These are phyloP conservation scores for Drosophila sulfurigaster DNA, from an alignment of 1,140 invertebrate species.

Conservation along the genomic window DNA sequence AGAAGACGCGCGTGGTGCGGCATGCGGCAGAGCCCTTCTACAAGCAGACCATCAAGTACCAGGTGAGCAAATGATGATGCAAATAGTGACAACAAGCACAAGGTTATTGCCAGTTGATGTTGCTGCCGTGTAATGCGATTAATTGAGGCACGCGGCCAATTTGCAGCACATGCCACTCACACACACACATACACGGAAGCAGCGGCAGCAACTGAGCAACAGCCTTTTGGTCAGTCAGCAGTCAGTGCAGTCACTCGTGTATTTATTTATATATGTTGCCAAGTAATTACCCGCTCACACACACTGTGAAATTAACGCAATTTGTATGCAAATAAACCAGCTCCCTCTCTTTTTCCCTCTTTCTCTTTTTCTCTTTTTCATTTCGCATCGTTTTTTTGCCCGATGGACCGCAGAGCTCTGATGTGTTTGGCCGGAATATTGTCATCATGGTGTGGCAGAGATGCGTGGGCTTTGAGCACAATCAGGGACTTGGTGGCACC, in stretches of 20 bases:
- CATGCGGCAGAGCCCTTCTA: slow-evolving; percentile 93
- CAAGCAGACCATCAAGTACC: slow-evolving; percentile 95
- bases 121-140: slow-evolving; percentile 68
- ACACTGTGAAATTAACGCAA: slow-evolving; percentile 51
- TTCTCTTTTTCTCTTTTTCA: neutral
- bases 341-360: neutral
- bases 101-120: slow-evolving; percentile 30
- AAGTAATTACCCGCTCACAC: slow-evolving; percentile 55
- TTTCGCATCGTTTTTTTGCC: neutral
- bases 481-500: slow-evolving; percentile 93
- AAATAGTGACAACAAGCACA: slow-evolving; percentile 19
- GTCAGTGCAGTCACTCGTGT: slow-evolving; percentile 21
- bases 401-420: slow-evolving; percentile 87
- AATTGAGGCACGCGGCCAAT: slow-evolving; percentile 43
- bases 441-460: slow-evolving; percentile 96
- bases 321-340: slow-evolving; percentile 66
- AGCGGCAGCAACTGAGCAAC: neutral
- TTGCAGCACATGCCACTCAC: neutral
- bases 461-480: slow-evolving; percentile 94
- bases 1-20: slow-evolving; percentile 93
- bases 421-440: slow-evolving; percentile 89
- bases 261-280: slow-evolving; percentile 53
- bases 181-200: neutral
- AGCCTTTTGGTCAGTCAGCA: neutral
- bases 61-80: slow-evolving; percentile 84